Base-by-base conservation (phyloP, 2,888 invertebrate genomes). In the Tenthredo livida region DNA sequence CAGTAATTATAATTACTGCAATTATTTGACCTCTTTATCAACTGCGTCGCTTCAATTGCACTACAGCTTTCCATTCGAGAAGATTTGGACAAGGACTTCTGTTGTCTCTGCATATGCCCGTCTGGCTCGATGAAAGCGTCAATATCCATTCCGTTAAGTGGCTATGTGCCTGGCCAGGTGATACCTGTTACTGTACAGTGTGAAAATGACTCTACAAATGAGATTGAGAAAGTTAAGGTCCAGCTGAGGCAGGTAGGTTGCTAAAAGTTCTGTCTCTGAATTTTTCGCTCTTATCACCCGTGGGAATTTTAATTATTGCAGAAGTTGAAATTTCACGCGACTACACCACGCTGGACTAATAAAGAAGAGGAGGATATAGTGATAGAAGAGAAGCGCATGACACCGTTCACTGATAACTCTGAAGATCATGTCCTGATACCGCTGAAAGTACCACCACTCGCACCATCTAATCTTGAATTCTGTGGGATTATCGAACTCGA, bases 401-500 rank as follows among this genome's bases (percentile, higher is more conserved):
- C 50, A 73, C 84, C 73, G 37, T 72, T 73, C 17, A 2, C 87
- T 15, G 37, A 40, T n/a, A 58, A 88, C n/a, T 82, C 85, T 43
- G 88, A 88, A 65, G 84, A 87, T 72, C 88, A 87, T 87, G 84
- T 88, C 25, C 85, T 84, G 15, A 84, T 87, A 15, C 7, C 21
- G 12, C 47, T 91, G 12, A 88, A 87, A 84, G 87, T 91, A 17
- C 91, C 91, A 6, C 85, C 90, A 6, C 85, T 90, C 10, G 90
- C 90, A 3, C 89, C 89, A 9, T 90, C 91, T 9, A 87, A 87
- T 86, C 86, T 91, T 12, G 87, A 87, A 17, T 86, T 89, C 73
- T 91, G 91, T 77, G 85, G 86, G 65, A 87, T 91, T n/a, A 91
- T 91, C 78, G 89, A 90, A 83, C 86, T 91, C 10, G 86, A 89